Evolutionary conservation across 2,888 invertebrate species (phyloP).

Genomic region (Drosophila neonasuta): DNA sequence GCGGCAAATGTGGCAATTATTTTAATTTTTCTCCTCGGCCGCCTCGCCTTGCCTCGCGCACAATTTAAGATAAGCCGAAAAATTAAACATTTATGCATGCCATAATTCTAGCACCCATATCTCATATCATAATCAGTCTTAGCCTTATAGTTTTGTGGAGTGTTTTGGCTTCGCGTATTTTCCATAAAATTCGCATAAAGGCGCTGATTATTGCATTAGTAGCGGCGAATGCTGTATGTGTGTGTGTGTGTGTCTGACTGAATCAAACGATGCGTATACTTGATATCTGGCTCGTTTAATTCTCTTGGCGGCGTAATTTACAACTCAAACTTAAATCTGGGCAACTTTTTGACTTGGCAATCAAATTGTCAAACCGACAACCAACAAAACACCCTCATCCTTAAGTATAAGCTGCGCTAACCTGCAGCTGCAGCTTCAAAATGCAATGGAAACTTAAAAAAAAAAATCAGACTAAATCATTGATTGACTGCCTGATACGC

Average conservation of each 20-base stretch:
- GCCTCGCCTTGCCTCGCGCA: conserved; percentile 26
- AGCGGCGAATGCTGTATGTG: conserved; percentile 44
- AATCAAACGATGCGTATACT: conserved; percentile 60
- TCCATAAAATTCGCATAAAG: conserved; percentile 70
- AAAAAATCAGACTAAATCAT: not conserved
- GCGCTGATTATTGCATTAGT: conserved; percentile 50
- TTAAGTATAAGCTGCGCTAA: conserved; percentile 4
- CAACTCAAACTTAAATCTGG: conserved; percentile 66
- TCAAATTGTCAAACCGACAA: conserved; percentile 57
- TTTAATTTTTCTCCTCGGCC: conserved; percentile 55
- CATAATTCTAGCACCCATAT: conserved; percentile 48
- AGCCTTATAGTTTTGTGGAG: conserved; percentile 3
- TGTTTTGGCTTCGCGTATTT: conserved; percentile 34
- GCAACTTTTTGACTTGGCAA: conserved; percentile 47
- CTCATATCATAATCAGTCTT: conserved; percentile 23
- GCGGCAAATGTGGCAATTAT: conserved; percentile 76
- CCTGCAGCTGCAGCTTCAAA: conserved; percentile 30
- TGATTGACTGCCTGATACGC: not conserved
- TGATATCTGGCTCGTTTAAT: conserved; percentile 66
- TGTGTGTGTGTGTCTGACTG: conserved; percentile 1
- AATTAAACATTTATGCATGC: conserved; percentile 63
- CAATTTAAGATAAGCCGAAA: conserved; percentile 65
- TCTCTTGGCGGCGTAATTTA: conserved; percentile 48
- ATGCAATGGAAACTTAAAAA: conserved; percentile 22
- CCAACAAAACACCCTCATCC: conserved; percentile 9